phyloP scores from a whole-genome alignment of 2,888 invertebrate species.

The Monochamus alternatus region DNA sequence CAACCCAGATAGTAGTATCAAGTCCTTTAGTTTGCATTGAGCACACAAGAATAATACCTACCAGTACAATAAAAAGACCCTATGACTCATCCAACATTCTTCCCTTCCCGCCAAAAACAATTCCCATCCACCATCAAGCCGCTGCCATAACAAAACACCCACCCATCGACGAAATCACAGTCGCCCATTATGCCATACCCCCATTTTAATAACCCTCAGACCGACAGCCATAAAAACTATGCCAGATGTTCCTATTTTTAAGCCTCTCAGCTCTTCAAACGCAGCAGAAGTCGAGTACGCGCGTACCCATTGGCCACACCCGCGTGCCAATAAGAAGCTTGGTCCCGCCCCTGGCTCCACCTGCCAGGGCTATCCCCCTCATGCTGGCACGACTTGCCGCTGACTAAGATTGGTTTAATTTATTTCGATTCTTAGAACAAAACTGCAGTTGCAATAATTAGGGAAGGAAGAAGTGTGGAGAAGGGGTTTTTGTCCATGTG shows the following conservation, averaged over 20 bases:
- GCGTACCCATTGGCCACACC: conserved; percentile 39
- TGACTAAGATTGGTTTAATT: conserved; percentile 2
- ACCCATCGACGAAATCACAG: conserved; percentile 2
- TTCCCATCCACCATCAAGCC: background rate
- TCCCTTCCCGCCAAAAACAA: background rate
- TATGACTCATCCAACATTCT: conserved; percentile 1
- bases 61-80: background rate
- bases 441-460: background rate
- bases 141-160: conserved; percentile 42
- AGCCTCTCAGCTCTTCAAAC: conserved; percentile 44
- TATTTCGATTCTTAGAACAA: conserved; percentile 20
- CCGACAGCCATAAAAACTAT: conserved; percentile 53
- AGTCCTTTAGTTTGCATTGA: too few relatives aligned
- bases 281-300: conserved; percentile 51
- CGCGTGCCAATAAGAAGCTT: conserved; percentile 43
- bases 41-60: too few relatives aligned
- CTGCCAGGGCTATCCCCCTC: conserved; percentile 13
- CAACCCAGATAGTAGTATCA: too few relatives aligned
- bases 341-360: conserved; percentile 47
- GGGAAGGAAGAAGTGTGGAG: background rate
- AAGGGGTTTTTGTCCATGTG: background rate
- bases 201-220: conserved; percentile 53
- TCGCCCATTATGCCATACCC: conserved; percentile 43
- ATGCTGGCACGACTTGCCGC: conserved; percentile 6
- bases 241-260: conserved; percentile 51